These are phyloP conservation scores for Lordiphosa clarofinis DNA, from an alignment of 1,140 invertebrate genomes.

Conservation along the genomic window DNA sequence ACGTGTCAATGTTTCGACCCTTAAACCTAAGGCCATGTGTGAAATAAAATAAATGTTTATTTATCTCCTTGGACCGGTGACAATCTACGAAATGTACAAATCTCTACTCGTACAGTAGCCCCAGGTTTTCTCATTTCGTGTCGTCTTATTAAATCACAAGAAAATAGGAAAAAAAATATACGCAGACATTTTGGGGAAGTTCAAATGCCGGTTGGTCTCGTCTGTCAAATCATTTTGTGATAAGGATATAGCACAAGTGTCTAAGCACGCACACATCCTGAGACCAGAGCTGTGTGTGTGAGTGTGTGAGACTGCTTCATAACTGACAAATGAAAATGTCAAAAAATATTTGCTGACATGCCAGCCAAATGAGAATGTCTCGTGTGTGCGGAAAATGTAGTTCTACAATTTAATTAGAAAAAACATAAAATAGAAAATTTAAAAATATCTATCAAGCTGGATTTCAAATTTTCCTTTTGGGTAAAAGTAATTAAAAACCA, in stretches of 20 bases:
- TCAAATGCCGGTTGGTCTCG: conserved; percentile 63
- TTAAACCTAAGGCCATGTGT: conserved; percentile 20
- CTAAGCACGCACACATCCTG: conserved; percentile 37
- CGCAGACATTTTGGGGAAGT: conserved; percentile 21
- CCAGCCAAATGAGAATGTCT: conserved; percentile 57
- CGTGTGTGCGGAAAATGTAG: conserved; percentile 8
- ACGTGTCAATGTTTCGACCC: conserved; percentile 43
- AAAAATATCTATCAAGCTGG: neutral
- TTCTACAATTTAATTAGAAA: conserved; percentile 59
- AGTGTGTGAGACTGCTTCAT: conserved; percentile 41
- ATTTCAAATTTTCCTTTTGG: conserved; percentile 2
- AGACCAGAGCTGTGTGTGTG: conserved; percentile 19
- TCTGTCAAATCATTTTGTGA: conserved; percentile 71
- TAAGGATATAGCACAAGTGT: conserved; percentile 60
- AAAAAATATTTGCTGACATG: conserved; percentile 61
- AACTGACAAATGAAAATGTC: conserved; percentile 77
- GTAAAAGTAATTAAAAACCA: conserved; percentile 13
- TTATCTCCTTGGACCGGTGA: conserved; percentile 29
- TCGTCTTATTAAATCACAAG: conserved; percentile 50
- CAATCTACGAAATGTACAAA: conserved; percentile 50
- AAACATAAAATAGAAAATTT: neutral
- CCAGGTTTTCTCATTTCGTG: conserved; percentile 19
- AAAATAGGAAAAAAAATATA: neutral
- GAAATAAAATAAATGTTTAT: conserved; percentile 65
- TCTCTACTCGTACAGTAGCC: conserved; percentile 37